These are phyloP conservation scores for Oligia fasciuncula DNA, from an alignment of 2,888 invertebrate species.

Conservation along the genomic window DNA sequence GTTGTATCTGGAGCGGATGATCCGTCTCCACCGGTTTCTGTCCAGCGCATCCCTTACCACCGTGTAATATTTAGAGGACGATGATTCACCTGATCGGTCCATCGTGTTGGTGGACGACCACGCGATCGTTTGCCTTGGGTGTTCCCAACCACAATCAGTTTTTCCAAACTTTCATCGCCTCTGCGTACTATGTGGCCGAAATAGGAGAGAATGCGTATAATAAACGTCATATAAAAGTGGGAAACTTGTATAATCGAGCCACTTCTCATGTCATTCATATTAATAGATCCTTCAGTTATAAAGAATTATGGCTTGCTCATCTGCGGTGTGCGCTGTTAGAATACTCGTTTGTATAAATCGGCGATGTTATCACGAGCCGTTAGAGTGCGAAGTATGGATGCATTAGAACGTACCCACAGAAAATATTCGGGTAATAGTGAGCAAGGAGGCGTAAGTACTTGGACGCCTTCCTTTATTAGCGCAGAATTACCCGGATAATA, in stretches of 20 bases:
- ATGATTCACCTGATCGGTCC: too few relatives aligned
- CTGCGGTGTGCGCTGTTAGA: constrained; percentile 22
- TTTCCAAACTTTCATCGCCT: too few relatives aligned
- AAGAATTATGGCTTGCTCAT: constrained; percentile 30
- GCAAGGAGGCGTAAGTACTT: constrained; percentile 35
- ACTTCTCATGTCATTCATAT: constrained; percentile 38
- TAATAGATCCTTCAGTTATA: constrained; percentile 41
- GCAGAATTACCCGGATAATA: constrained; percentile 27
- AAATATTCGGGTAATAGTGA: constrained; percentile 62
- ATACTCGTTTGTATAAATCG: constrained; percentile 41
- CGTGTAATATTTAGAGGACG: too few relatives aligned
- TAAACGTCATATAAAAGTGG: constrained; percentile 34
- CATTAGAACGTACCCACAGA: constrained; percentile 53
- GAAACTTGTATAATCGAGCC: constrained; percentile 30
- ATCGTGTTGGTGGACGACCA: too few relatives aligned
- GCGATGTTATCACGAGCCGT: constrained; percentile 55
- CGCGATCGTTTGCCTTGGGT: too few relatives aligned
- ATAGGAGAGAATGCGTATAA: neutral
- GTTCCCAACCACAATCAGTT: too few relatives aligned
- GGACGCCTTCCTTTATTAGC: constrained; percentile 29
- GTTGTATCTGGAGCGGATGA: too few relatives aligned
- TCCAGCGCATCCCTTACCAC: too few relatives aligned
- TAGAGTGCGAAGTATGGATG: constrained; percentile 56
- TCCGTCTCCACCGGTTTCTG: too few relatives aligned
- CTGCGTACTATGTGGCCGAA: too few relatives aligned